Evolutionary conservation across 2,113 vertebrate species (phyloP), one percentile per base, ranked within the genome.

Genomic region (Pao palembangensis): DNA sequence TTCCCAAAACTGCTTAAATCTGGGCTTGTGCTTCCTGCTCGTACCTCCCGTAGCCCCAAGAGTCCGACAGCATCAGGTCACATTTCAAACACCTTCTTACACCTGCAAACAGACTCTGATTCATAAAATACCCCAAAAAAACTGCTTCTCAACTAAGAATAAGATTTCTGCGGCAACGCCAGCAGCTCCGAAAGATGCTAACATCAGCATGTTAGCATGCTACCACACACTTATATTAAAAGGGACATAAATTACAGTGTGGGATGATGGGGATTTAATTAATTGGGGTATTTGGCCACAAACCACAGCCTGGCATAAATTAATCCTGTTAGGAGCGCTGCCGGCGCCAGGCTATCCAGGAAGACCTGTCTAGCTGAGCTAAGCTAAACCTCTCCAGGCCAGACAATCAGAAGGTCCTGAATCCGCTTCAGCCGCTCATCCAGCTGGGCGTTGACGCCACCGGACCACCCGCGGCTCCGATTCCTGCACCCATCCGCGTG

Each of bases 381-480:
- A 38, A 38, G 34, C 8, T 38, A 38, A 38, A 1, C 31, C 31
- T 8, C 8, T 34, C 31, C 31, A 34, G 31, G 34, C 34, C 11
- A 38, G 8, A 38, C 34, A 38, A 38, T 49, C 47, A n/a, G 17
- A 8, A 19, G 47, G 47, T 49, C 3, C 38, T 23, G 58, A 48
- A 51, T 47, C 48, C 65, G 64, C 44, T 47, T 17, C 13, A 48
- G 25, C 66, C 49, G 21, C 6, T 61, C 28, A 46, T 31, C 44
- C 46, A 46, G 50, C 23, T 61, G 13, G 53, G 67, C 73, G 70
- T 74, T 60, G 65, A 75, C 58, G 71, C 38, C 55, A 16, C 19
- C 46, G 15, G 56, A 69, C 61, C 63, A 78, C 65, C 70, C 66
- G 67, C 66, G 67, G 49, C 67, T 76, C 62, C 19, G 62, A 58